Conservation (phyloP, 2,888 invertebrate genomes). For the Drosophila nr. perissopoda region DNA sequence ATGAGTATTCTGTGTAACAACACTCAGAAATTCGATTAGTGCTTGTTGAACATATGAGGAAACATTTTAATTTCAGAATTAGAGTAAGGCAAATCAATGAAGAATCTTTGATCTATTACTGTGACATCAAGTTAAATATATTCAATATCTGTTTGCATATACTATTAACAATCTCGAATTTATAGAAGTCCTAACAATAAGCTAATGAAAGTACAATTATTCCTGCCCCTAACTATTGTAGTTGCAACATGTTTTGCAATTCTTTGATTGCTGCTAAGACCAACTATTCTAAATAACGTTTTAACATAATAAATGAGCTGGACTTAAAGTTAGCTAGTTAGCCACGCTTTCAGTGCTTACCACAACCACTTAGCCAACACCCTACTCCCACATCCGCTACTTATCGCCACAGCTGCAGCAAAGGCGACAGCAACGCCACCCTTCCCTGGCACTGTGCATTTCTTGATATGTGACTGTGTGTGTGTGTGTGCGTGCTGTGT, state of each 20-base stretch:
- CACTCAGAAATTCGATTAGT: not conserved
- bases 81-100: not conserved
- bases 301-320: conserved; percentile 44
- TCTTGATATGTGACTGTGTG: conserved; percentile 23
- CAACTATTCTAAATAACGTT: not conserved
- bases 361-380: conserved; percentile 42
- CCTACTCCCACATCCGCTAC: conserved; percentile 39
- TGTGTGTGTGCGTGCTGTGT: conserved; percentile 23
- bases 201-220: not conserved
- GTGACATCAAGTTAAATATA: not conserved
- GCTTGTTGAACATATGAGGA: not conserved
- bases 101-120: too few relatives aligned
- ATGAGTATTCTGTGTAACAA: not conserved
- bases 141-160: not conserved
- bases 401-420: conserved; percentile 44
- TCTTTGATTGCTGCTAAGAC: conserved; percentile 1
- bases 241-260: not conserved
- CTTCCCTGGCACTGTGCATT: conserved; percentile 39
- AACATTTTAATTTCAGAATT: not conserved
- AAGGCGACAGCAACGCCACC: conserved; percentile 34
- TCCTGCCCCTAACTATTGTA: not conserved
- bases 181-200: not conserved
- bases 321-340: conserved; percentile 62
- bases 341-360: conserved; percentile 46
- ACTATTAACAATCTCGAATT: not conserved